These are phyloP conservation scores for Pristionchus arcanus DNA, from an alignment of 2,888 invertebrate genomes.

Conservation along the genomic window DNA sequence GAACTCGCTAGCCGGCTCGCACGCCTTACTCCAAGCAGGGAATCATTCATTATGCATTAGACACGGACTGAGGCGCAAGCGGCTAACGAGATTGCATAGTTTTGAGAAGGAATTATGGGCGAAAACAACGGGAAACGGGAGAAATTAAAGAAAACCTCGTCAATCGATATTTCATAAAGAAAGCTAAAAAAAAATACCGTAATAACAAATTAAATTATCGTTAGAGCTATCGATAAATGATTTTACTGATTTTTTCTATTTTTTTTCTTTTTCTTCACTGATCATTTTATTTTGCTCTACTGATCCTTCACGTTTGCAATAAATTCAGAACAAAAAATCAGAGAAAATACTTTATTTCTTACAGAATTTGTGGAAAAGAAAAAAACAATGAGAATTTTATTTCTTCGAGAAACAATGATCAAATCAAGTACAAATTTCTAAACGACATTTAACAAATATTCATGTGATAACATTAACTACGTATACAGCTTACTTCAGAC, in stretches of 20 bases:
- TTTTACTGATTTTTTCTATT: not conserved
- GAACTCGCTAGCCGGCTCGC: not conserved
- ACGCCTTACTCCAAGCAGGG: not conserved
- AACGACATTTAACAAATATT: not conserved
- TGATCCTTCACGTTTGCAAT: not conserved
- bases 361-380: not conserved
- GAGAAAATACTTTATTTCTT: no score
- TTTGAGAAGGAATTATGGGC: not conserved
- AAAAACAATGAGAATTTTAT: not conserved
- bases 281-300: no score
- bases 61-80: constrained; percentile 12
- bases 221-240: not conserved
- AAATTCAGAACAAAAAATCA: no score
- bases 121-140: not conserved
- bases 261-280: not conserved
- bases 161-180: not conserved
- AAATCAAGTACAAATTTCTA: not conserved
- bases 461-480: not conserved
- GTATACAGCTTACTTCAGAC: not conserved
- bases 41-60: constrained; percentile 51
- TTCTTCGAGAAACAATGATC: not conserved
- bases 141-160: not conserved
- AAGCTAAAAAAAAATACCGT: not conserved
- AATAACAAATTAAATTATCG: not conserved
- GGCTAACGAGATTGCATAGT: constrained; percentile 48